Conservation (phyloP, 2,797 vertebrate genomes). For the Apogon talboti region DNA sequence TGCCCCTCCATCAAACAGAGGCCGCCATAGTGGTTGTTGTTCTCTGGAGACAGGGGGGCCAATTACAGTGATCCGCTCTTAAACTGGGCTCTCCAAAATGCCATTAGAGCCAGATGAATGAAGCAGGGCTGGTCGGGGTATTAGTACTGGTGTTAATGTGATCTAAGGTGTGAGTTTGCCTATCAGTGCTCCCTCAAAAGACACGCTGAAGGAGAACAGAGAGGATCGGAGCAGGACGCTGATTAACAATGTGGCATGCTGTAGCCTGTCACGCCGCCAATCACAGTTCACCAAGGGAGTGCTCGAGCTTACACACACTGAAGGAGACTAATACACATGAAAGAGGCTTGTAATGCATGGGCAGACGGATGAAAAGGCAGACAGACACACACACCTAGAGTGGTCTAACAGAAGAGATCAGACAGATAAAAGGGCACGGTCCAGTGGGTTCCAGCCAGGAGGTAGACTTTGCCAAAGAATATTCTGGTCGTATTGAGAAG, state of each 20-base stretch:
- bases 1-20: slow-evolving; percentile 36
- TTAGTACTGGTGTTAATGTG: slow-evolving; percentile 55
- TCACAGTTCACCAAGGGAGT: slow-evolving; percentile 44
- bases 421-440: slow-evolving; percentile 70
- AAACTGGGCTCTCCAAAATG: slow-evolving; percentile 63
- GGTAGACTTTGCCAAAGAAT: slow-evolving; percentile 57
- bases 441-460: slow-evolving; percentile 59
- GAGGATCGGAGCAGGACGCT: slow-evolving; percentile 35
- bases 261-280: slow-evolving; percentile 44
- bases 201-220: slow-evolving; percentile 21
- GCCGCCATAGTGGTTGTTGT: slow-evolving; percentile 55
- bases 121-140: slow-evolving; percentile 44
- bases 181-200: slow-evolving; percentile 38
- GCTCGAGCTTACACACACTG: background rate
- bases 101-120: slow-evolving; percentile 66
- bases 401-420: slow-evolving; percentile 60
- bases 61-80: slow-evolving; percentile 72
- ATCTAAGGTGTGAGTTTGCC: slow-evolving; percentile 48
- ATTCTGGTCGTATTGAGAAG: slow-evolving; percentile 56
- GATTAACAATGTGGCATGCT: slow-evolving; percentile 47
- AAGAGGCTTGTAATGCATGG: slow-evolving; percentile 45
- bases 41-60: slow-evolving; percentile 64
- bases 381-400: slow-evolving; percentile 47
- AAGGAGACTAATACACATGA: slow-evolving; percentile 17
- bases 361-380: slow-evolving; percentile 27